Percentiles rank a stretch among this genome's conserved stretches.
Evolutionary conservation across 2,113 vertebrate genomes (phyloP).

Genomic region (Felis chaus): DNA sequence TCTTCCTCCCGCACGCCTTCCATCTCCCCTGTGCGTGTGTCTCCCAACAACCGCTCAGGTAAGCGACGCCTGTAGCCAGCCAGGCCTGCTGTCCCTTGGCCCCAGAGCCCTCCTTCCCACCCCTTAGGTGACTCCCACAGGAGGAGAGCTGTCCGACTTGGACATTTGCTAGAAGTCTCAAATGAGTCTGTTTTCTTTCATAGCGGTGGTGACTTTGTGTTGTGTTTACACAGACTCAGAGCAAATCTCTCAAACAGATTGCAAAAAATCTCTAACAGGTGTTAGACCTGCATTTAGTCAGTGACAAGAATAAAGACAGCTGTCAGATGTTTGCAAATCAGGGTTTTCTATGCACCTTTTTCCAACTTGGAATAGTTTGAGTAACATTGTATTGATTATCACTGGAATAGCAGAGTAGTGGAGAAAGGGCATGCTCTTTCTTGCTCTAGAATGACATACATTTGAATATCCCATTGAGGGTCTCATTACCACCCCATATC

Average conservation of each 20-base stretch:
- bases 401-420: neutral
- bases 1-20: constrained; percentile 98
- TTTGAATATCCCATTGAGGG: neutral
- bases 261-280: neutral
- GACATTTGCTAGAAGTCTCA: neutral
- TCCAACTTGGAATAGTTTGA: neutral
- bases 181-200: neutral
- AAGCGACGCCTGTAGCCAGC: constrained; percentile 10
- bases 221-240: neutral
- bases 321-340: neutral
- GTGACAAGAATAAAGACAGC: neutral
- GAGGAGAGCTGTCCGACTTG: rapidly evolving
- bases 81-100: neutral
- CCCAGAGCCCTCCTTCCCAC: too few species aligned
- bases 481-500: neutral
- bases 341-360: neutral
- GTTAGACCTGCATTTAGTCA: neutral
- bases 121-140: rapidly evolving
- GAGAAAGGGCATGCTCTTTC: neutral
- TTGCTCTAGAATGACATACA: neutral
- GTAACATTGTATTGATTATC: neutral
- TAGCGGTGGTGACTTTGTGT: neutral
- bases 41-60: constrained; percentile 99
- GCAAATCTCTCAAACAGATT: neutral
- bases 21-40: constrained; percentile 97